Percentiles rank a stretch among this genome's conserved stretches.
phyloP scores from a whole-genome alignment of 2,113 vertebrate species.

The Alethe castanea region DNA sequence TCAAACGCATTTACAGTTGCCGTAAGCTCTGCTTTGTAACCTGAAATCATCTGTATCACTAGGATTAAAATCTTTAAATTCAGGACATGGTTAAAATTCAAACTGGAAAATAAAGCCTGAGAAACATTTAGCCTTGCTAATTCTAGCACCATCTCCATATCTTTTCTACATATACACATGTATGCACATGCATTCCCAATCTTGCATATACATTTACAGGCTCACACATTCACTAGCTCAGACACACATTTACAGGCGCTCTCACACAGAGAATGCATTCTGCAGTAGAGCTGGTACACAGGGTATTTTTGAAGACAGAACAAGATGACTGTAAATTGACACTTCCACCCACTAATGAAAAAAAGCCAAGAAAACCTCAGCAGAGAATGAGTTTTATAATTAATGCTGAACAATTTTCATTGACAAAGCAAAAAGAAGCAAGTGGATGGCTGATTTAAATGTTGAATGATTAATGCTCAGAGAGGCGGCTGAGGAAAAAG shows the following conservation, averaged over 20 bases:
- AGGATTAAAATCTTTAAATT: background rate
- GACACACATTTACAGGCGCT: background rate
- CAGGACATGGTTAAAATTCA: background rate
- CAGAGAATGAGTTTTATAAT: slow-evolving; percentile 68
- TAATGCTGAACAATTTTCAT: slow-evolving; percentile 68
- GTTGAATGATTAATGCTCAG: slow-evolving; percentile 53
- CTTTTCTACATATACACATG: slow-evolving; percentile 19
- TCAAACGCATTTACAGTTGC: background rate
- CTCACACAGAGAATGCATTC: background rate
- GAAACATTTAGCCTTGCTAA: slow-evolving; percentile 3
- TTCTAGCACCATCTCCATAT: background rate
- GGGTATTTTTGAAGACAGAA: slow-evolving; percentile 57
- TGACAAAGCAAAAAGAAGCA: slow-evolving; percentile 69
- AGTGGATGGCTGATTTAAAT: slow-evolving; percentile 63
- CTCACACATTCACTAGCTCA: slow-evolving; percentile 6
- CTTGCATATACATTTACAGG: background rate
- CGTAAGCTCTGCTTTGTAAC: background rate
- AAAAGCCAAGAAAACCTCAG: slow-evolving; percentile 55
- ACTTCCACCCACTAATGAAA: slow-evolving; percentile 60
- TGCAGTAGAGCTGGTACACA: background rate
- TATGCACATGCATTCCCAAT: slow-evolving; percentile 7
- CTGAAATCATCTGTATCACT: background rate
- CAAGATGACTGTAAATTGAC: slow-evolving; percentile 57
- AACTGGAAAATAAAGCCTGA: background rate
- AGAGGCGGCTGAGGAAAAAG: slow-evolving; percentile 32